Percentiles rank a stretch among this genome's conserved stretches.
Evolutionary conservation across 2,888 invertebrate genomes (phyloP).

Genomic region (Quadroppia sp.): DNA sequence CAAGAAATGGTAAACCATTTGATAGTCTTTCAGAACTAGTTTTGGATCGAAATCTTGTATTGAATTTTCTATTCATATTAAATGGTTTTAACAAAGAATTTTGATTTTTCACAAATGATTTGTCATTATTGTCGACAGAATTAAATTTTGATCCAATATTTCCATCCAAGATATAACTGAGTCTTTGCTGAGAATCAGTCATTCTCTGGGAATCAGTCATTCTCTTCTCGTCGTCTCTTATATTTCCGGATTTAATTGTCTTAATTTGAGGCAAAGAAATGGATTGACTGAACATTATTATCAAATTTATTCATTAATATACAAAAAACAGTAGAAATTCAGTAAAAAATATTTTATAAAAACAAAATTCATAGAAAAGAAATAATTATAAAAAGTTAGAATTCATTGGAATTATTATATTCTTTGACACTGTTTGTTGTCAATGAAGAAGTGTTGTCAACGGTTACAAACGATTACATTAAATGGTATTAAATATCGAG

Average conservation of each 20-base stretch:
- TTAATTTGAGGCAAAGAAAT: neutral
- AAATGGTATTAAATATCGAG: too few species aligned
- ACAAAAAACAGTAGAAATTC: neutral
- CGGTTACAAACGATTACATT: neutral
- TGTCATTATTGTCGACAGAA: neutral
- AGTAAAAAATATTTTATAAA: too few species aligned
- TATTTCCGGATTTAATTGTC: neutral
- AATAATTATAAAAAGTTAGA: neutral
- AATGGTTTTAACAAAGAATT: too few species aligned
- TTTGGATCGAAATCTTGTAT: neutral
- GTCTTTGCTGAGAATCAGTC: too few species aligned
- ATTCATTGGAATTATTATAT: neutral
- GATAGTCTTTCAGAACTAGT: neutral
- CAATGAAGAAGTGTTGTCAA: neutral
- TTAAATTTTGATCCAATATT: neutral
- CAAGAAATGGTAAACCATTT: neutral
- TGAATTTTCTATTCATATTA: neutral
- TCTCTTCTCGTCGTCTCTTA: conserved; percentile 15
- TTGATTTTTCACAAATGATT: neutral
- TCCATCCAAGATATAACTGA: neutral
- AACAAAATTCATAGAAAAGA: too few species aligned
- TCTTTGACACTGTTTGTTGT: neutral
- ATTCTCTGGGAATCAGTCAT: conserved; percentile 5
- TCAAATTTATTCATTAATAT: neutral
- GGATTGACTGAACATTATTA: conserved; percentile 4